Percentiles rank a stretch among this genome's conserved stretches.
Conservation (phyloP, 2,797 vertebrate species). For the Rhinophrynus dorsalis region DNA sequence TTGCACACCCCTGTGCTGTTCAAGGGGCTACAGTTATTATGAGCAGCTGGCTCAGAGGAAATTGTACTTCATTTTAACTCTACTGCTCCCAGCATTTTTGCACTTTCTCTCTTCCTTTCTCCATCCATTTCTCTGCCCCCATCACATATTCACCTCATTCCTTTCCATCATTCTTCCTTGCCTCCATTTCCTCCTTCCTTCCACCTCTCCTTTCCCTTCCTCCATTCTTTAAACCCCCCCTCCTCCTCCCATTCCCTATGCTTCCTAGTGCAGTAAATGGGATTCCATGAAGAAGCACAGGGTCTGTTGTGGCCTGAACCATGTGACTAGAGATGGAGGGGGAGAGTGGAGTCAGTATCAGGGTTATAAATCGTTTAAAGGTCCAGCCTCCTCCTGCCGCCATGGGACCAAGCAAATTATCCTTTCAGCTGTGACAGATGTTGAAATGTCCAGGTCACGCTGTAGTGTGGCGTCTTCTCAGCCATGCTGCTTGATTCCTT, state of each 20-base stretch:
- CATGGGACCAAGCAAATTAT: neutral
- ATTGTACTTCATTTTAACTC: neutral
- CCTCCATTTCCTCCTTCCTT: neutral
- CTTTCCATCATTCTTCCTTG: neutral
- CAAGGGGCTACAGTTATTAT: neutral
- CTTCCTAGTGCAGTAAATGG: slow-evolving; percentile 5
- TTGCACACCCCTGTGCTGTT: too few relatives aligned
- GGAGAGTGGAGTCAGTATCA: neutral
- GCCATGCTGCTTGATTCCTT: neutral
- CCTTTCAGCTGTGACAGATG: neutral
- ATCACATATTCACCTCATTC: neutral
- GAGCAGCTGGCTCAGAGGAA: neutral
- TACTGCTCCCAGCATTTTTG: neutral
- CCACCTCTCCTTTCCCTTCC: neutral
- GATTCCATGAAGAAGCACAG: neutral
- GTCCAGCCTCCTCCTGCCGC: neutral
- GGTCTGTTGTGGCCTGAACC: neutral
- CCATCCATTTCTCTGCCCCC: neutral
- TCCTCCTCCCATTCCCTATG: neutral
- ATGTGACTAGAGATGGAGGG: neutral
- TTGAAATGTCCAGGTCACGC: neutral
- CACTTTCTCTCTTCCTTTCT: neutral
- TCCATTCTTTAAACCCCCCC: neutral
- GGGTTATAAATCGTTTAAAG: neutral
- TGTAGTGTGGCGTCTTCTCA: neutral